phyloP scores from a whole-genome alignment of 2,797 vertebrate genomes.

The Geranospiza caerulescens region DNA sequence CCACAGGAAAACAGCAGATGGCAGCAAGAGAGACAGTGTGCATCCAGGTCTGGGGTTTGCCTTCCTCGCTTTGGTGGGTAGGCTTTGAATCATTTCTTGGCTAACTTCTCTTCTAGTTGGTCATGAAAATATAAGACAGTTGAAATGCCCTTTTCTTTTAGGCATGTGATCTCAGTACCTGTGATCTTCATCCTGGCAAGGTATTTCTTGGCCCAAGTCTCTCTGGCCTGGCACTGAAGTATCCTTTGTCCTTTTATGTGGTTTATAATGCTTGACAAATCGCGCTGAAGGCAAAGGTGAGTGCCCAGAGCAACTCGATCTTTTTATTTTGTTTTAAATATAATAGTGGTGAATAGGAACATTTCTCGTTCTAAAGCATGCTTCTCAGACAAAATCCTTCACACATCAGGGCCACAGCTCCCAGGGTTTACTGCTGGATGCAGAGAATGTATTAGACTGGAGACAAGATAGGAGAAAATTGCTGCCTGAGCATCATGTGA shows the following conservation, averaged over 20 bases:
- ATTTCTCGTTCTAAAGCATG: neutral
- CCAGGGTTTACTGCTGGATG: neutral
- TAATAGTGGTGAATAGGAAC: neutral
- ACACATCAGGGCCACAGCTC: neutral
- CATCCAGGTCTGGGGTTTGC: neutral
- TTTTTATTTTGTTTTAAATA: neutral
- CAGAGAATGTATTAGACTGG: neutral
- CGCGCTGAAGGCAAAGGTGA: neutral
- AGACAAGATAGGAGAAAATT: neutral
- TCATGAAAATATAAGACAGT: neutral
- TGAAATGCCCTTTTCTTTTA: neutral
- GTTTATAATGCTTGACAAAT: neutral
- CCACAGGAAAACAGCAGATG: slow-evolving; percentile 26
- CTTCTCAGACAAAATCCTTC: neutral
- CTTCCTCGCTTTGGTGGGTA: neutral
- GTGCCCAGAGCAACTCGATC: neutral
- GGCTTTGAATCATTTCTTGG: neutral
- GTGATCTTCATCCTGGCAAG: neutral
- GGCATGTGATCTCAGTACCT: neutral
- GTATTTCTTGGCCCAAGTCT: neutral
- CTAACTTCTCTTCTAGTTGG: neutral
- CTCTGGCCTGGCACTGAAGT: neutral
- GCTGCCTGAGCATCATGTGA: neutral
- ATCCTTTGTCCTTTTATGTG: neutral
- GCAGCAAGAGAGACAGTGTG: neutral